Base-by-base conservation (phyloP, 2,888 invertebrate genomes). In the Apodemia hepburni region DNA sequence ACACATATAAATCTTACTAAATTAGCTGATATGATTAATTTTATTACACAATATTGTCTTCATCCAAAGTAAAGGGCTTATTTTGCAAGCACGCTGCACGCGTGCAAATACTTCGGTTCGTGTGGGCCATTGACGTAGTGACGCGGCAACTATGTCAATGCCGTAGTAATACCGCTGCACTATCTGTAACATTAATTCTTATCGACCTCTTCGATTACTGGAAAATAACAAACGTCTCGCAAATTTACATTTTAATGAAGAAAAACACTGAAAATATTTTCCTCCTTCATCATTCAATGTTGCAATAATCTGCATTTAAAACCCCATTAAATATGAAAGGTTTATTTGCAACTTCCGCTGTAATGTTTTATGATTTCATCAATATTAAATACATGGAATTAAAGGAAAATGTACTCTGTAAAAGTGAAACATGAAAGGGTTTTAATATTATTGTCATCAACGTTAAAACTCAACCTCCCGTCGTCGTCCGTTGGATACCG, bases 141-240 rank as follows among this genome's bases (percentile, higher is more conserved):
- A 76, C 78, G 78, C 73, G 75, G 74, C 82, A 90, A 85, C 83
- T 90, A 79, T 90, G 90, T 90, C 90, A 90, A 89, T 90, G 89
- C 81, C 90, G 80, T 68, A 77, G 74, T 74, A 74, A 75, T 75
- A 75, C 72, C 74, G 72, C 71, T 70, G 69, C 71, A 77, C 75
- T 78, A 80, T 73, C 81, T 82, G 84, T 85, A 85, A 79, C 77
- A 74, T 79, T 73, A 74, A 79, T 81, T 82, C 82, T 85, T 86
- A 89, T 86, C 88, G 84, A 85, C 81, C 80, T 83, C 79, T 84
- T 82, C 79, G 81, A 76, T 80, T 80, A 84, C 67, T 70, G 66
- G 68, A 72, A 70, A 69, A 71, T 65, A 65, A 65, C 67, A 66
- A 60, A 69, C 64, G 65, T 64, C 69, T 69, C 61, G 54, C 65